Percentiles rank a stretch among this genome's conserved stretches.
These are phyloP conservation scores for Paedocypris sp. DNA, from an alignment of 2,113 vertebrate species.

Conservation along the genomic window DNA sequence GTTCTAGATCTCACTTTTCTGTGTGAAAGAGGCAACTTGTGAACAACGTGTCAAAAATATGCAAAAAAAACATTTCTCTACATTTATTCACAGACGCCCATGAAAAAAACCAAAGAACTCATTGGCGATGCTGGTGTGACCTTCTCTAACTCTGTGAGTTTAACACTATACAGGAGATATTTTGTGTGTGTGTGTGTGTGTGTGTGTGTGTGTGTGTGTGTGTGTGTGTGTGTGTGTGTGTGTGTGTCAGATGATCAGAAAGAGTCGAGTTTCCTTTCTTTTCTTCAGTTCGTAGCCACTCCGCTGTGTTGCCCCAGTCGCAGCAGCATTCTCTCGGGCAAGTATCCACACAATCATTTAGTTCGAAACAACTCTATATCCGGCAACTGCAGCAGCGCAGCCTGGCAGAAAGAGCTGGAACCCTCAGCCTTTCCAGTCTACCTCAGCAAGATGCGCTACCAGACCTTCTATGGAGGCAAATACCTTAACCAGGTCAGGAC, in stretches of 20 bases:
- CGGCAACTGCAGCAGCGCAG: slow-evolving; percentile 63
- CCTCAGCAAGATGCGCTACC: slow-evolving; percentile 60
- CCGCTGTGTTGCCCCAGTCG: slow-evolving; percentile 69
- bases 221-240: no score
- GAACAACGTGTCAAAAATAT: no score
- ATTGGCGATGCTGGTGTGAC: slow-evolving; percentile 62
- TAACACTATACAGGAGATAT: not conserved
- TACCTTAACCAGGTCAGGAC: slow-evolving; percentile 66
- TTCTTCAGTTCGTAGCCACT: slow-evolving; percentile 53
- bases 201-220: no score
- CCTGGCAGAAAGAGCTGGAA: slow-evolving; percentile 59
- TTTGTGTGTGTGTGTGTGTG: no score
- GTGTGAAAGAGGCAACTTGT: no score
- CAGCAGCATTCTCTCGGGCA: slow-evolving; percentile 61
- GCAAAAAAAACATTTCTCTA: no score
- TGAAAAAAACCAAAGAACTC: slow-evolving; percentile 56
- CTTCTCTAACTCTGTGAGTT: slow-evolving; percentile 64
- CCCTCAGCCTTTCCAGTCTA: slow-evolving; percentile 51
- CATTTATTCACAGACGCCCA: slow-evolving; percentile 49
- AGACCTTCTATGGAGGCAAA: slow-evolving; percentile 67
- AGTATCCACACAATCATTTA: slow-evolving; percentile 66
- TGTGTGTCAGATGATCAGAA: no score
- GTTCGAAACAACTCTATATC: slow-evolving; percentile 64
- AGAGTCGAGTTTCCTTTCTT: not conserved
- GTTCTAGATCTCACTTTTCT: no score